These are phyloP conservation scores for Pherbina coryleti DNA, from an alignment of 2,888 invertebrate species.

Conservation along the genomic window DNA sequence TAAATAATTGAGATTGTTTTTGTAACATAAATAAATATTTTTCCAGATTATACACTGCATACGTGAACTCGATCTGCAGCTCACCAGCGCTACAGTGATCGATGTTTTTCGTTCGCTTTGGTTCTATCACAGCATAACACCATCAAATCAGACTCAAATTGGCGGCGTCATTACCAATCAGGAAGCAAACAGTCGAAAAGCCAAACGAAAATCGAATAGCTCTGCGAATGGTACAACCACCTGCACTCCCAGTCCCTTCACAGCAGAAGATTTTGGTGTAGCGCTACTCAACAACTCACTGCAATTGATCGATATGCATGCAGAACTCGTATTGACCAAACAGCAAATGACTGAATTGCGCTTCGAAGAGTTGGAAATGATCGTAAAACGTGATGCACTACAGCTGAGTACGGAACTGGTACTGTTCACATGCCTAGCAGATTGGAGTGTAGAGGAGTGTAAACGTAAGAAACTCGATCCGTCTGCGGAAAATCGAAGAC, in stretches of 20 bases:
- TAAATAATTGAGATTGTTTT: neutral
- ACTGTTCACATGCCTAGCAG: constrained; percentile 67
- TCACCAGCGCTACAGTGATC: constrained; percentile 66
- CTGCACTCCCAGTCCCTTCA: constrained; percentile 65
- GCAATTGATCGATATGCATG: constrained; percentile 69
- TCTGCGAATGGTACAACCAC: constrained; percentile 44
- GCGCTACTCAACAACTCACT: constrained; percentile 67
- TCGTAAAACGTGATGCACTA: constrained; percentile 66
- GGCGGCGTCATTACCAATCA: constrained; percentile 60
- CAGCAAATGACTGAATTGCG: constrained; percentile 63
- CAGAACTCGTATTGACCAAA: constrained; percentile 64
- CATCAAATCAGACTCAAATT: constrained; percentile 61
- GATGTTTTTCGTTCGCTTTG: constrained; percentile 68
- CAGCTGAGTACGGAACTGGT: constrained; percentile 66
- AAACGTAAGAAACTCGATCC: constrained; percentile 64
- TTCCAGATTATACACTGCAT: constrained; percentile 66
- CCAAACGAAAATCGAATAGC: constrained; percentile 41
- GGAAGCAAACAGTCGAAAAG: constrained; percentile 50
- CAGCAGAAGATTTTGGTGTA: constrained; percentile 67
- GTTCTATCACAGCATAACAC: constrained; percentile 67
- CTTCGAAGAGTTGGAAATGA: constrained; percentile 69
- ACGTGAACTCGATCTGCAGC: constrained; percentile 67
- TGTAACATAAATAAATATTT: neutral
- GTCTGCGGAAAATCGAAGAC: constrained; percentile 66
- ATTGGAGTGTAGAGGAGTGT: constrained; percentile 69